phyloP scores from a whole-genome alignment of 2,888 invertebrate species.

The Capitulum mitella region DNA sequence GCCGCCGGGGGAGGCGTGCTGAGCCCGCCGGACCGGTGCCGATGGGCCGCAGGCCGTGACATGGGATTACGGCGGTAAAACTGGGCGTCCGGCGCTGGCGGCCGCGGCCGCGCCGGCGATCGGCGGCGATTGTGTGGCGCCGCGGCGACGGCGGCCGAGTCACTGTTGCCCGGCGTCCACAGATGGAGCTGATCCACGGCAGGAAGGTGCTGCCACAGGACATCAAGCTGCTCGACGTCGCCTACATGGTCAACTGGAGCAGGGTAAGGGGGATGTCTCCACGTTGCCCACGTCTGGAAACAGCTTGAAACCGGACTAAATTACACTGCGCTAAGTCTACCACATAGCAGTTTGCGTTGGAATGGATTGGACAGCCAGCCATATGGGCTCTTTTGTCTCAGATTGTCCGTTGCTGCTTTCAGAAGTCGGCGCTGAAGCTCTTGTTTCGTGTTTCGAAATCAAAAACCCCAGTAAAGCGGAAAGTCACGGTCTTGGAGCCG shows the following conservation, averaged over 20 bases:
- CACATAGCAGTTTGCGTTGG: too few species aligned
- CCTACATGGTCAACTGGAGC: constrained; percentile 14
- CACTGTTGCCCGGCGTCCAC: not conserved
- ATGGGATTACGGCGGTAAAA: not conserved
- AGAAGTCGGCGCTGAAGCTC: constrained; percentile 5
- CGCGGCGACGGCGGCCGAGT: not conserved
- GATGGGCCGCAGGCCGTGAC: not conserved
- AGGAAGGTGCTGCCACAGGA: not conserved
- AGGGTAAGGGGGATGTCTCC: constrained; percentile 1
- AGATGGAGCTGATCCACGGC: constrained; percentile 20
- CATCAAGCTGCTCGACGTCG: constrained; percentile 4
- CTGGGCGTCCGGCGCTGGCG: not conserved
- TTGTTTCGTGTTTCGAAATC: not conserved
- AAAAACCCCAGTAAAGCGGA: not conserved
- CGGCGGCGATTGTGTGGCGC: not conserved
- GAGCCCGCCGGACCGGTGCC: not conserved
- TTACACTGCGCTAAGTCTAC: too few species aligned
- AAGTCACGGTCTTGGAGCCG: not conserved
- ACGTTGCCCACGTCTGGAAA: too few species aligned
- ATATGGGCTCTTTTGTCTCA: too few species aligned
- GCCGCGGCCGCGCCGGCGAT: not conserved
- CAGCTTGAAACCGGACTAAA: too few species aligned
- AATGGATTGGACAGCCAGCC: too few species aligned
- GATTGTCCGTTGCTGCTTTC: too few species aligned
- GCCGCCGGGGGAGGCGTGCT: too few species aligned